A percentile compares a stretch with the other conserved stretches of the same genome.
Conservation (phyloP, 2,113 vertebrate genomes). For the Fregetta grallaria region DNA sequence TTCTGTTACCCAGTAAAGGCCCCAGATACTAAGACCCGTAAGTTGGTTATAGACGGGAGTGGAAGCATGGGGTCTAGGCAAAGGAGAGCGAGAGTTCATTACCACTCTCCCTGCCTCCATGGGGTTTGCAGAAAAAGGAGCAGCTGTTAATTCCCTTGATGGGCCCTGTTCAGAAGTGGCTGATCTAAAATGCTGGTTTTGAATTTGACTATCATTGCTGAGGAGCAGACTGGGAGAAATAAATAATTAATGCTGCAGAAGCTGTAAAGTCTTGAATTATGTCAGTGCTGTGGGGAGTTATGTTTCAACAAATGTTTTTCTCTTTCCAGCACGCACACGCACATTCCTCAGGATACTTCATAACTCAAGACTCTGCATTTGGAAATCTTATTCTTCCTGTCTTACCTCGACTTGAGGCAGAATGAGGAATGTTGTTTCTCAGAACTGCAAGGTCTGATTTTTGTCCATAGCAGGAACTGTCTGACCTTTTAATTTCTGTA, state of each 20-base stretch:
- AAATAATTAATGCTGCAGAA: not conserved
- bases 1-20: not conserved
- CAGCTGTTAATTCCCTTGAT: not conserved
- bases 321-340: constrained; percentile 89
- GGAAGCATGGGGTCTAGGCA: not conserved
- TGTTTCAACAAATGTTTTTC: not conserved
- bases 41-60: not conserved
- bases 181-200: not conserved
- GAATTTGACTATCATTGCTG: not conserved
- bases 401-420: constrained; percentile 88
- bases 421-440: constrained; percentile 69
- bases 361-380: constrained; percentile 97
- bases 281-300: not conserved
- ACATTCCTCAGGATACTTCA: constrained; percentile 97
- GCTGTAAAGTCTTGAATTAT: not conserved
- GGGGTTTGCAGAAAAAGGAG: not conserved
- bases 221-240: not conserved
- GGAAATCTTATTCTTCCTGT: constrained; percentile 98
- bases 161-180: not conserved
- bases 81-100: not conserved
- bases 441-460: not conserved
- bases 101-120: not conserved
- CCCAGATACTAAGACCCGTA: not conserved
- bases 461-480: not conserved
- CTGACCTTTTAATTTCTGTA: not conserved